Base-by-base conservation (phyloP, 2,113 vertebrate species). In the Collichthys lucidus region DNA sequence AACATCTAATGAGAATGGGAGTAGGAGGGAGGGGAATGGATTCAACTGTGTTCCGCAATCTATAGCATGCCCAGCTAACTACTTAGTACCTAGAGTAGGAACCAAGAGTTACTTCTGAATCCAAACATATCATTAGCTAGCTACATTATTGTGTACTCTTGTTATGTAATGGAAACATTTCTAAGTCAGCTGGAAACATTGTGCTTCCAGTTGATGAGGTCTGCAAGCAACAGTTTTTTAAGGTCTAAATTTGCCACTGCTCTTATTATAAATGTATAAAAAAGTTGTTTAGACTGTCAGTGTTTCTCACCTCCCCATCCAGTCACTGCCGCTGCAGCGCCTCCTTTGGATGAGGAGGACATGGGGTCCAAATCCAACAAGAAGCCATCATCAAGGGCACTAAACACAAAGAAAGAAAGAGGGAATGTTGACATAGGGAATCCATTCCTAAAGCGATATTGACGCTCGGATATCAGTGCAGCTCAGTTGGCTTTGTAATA, bases 341-440 rank as follows among this genome's bases (percentile, higher is more conserved):
- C 92, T 35, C 80, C 88, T 78, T 79, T 65, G 81, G 88, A 83
- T 0, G 89, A 93, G 16, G 91, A 93, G 53, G 91, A 88, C 84
- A 94, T 93, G n/a, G 92, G 92, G 77, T 94, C 93, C 4, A 94
- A 74, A 72, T 94, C 93, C 88, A 94, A 83, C 79, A 94, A 69
- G 84, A 94, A 94, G 7, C 93, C 91, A 42, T 94, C 93, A 72
- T 93, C 92, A 6, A 93, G 90, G 40, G 90, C 88, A 76, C 93
- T 94, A 59, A 57, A 83, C 60, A 79, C 6, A 77, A 50, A 76
- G 40, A 29, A 0, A 71, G 31, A 74, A 15, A 46, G 40, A 55
- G 52, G 7, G 15, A 2, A 16, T 29, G 57, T 59, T 69, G 14
- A 74, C 22, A 15, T 59, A 56, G 14, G 9, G 17, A 50, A 59